Percentiles rank a stretch among this genome's conserved stretches.
Conservation (phyloP, 2,888 invertebrate genomes). For the Strigamia maritima region DNA sequence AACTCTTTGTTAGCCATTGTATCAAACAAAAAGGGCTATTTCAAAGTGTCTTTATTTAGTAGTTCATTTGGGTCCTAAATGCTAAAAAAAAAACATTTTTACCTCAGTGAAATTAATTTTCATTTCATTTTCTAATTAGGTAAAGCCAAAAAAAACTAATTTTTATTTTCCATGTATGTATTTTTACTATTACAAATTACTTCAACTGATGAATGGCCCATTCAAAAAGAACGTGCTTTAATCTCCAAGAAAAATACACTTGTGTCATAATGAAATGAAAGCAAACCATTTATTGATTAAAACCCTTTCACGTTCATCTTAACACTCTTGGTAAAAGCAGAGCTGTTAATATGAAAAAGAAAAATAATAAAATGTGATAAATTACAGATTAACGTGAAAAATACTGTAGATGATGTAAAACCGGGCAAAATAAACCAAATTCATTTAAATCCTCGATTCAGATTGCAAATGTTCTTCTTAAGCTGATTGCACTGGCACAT, state of each 20-base stretch:
- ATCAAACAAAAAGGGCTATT: too few species aligned
- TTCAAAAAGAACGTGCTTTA: neutral
- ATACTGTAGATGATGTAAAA: neutral
- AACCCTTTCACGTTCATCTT: neutral
- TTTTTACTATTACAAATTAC: neutral
- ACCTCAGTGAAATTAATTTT: too few species aligned
- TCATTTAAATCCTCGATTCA: neutral
- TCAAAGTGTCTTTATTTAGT: too few species aligned
- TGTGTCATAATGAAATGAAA: neutral
- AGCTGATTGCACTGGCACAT: conserved; percentile 22
- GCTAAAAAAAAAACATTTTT: too few species aligned
- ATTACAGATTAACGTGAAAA: neutral
- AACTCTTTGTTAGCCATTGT: too few species aligned
- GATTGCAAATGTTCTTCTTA: conserved; percentile 28
- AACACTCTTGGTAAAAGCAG: neutral
- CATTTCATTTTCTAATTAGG: too few species aligned
- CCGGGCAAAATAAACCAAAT: neutral
- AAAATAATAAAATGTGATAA: neutral
- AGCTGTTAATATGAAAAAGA: neutral
- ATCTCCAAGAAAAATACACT: neutral
- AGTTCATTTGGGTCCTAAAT: too few species aligned
- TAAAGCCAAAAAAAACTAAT: too few species aligned
- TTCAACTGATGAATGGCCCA: neutral
- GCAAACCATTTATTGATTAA: neutral
- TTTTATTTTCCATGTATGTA: too few species aligned